These are phyloP conservation scores for Nasonia vitripennis DNA, from an alignment of 1,140 invertebrate genomes.

Conservation along the genomic window DNA sequence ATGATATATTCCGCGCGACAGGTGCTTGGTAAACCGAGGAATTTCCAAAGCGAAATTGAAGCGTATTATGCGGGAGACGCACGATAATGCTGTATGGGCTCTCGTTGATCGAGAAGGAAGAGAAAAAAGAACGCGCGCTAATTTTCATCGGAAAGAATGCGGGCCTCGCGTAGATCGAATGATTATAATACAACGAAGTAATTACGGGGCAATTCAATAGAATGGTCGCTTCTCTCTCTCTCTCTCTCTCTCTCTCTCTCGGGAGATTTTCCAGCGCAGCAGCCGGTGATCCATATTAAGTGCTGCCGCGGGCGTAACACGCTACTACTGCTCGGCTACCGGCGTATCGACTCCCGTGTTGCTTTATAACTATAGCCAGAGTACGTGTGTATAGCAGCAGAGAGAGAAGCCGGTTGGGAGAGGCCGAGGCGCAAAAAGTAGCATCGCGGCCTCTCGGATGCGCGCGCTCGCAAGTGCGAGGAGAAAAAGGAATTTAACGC, in stretches of 20 bases:
- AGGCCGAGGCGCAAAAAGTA: constrained; percentile 26
- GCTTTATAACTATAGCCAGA: neutral
- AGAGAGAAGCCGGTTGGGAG: neutral
- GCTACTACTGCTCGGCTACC: constrained; percentile 11
- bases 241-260: neutral
- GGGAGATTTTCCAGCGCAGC: neutral
- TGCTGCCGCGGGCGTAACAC: constrained; percentile 14
- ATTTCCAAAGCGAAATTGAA: neutral
- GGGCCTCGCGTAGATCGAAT: constrained; percentile 5
- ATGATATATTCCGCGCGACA: neutral
- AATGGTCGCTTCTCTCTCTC: neutral
- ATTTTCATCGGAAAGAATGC: constrained; percentile 30
- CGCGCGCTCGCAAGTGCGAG: neutral
- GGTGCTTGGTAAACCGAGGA: neutral
- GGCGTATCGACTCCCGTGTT: neutral
- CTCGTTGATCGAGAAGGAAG: neutral
- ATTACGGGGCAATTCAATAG: constrained; percentile 46
- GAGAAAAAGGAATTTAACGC: constrained; percentile 32
- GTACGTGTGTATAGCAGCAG: neutral
- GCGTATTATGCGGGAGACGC: neutral
- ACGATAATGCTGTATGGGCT: neutral
- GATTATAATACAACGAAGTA: constrained; percentile 46
- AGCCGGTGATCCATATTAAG: constrained; percentile 27
- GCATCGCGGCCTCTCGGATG: neutral
- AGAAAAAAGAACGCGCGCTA: neutral